Evolutionary conservation across 2,888 invertebrate species (phyloP).

Genomic region (Cephus nigrinus): DNA sequence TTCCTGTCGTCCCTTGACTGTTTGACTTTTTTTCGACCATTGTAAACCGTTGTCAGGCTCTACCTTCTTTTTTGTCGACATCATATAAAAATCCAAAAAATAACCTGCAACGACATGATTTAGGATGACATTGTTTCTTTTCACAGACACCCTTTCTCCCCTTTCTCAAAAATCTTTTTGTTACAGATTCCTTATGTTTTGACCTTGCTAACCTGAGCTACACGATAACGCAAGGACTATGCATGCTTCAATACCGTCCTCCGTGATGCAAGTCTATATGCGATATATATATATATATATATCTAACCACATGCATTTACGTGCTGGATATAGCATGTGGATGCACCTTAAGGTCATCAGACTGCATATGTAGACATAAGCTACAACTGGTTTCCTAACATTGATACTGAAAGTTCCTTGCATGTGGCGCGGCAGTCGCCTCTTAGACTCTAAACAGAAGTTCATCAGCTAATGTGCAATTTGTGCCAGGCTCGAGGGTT

Average conservation of each 20-base stretch:
- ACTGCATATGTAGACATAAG: no score
- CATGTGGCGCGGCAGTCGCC: not conserved
- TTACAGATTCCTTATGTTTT: not conserved
- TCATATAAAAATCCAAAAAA: not conserved
- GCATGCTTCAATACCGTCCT: not conserved
- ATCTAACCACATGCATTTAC: no score
- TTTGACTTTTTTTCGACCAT: not conserved
- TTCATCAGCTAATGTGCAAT: not conserved
- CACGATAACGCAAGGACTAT: not conserved
- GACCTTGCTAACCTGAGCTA: not conserved
- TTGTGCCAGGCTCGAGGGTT: not conserved
- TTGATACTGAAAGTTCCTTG: not conserved
- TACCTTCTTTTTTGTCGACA: not conserved
- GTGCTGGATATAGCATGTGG: not conserved
- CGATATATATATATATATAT: no score
- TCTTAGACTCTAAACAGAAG: not conserved
- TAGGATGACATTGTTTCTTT: not conserved
- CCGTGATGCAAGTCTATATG: not conserved
- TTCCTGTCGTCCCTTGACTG: not conserved
- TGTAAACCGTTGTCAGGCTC: not conserved
- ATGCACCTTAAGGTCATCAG: not conserved
- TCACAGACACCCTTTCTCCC: no score
- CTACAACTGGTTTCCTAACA: not conserved
- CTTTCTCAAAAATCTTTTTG: not conserved
- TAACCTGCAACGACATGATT: not conserved